A percentile compares a stretch with the other conserved stretches of the same genome.
phyloP scores from a whole-genome alignment of 2,113 vertebrate species.

The Salvelinus alpinus region DNA sequence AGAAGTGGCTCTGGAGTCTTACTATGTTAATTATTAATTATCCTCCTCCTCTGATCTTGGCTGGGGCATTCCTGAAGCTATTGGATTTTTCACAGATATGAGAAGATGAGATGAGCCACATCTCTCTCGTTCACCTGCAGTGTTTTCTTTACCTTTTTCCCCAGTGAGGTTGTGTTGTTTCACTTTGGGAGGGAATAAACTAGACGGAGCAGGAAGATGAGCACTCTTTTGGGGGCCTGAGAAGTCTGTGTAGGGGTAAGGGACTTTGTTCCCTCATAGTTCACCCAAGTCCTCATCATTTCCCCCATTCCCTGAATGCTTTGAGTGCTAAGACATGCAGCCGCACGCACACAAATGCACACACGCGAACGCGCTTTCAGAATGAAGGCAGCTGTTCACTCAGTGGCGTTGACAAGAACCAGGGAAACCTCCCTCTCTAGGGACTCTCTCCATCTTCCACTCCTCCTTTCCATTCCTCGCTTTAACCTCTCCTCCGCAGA shows the following conservation, averaged over 20 bases:
- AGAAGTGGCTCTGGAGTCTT: not conserved
- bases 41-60: not conserved
- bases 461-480: constrained; percentile 18
- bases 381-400: constrained; percentile 12
- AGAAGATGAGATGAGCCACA: not conserved
- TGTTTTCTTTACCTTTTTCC: not conserved
- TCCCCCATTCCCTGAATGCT: not conserved
- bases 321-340: not conserved
- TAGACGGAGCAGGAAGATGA: no score
- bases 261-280: no score
- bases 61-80: not conserved
- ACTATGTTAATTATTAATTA: no score
- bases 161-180: not conserved
- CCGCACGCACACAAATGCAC: not conserved
- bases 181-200: not conserved
- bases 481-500: not conserved
- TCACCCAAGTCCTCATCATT: not conserved
- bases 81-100: not conserved
- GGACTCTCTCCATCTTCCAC: constrained; percentile 28
- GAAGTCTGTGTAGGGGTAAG: no score
- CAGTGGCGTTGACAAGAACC: constrained; percentile 24
- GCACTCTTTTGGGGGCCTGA: no score
- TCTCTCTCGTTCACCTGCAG: not conserved
- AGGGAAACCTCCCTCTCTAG: constrained; percentile 32
- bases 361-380: constrained; percentile 5